Conservation (phyloP, 2,113 vertebrate species). For the Sphyrna mokarran region DNA sequence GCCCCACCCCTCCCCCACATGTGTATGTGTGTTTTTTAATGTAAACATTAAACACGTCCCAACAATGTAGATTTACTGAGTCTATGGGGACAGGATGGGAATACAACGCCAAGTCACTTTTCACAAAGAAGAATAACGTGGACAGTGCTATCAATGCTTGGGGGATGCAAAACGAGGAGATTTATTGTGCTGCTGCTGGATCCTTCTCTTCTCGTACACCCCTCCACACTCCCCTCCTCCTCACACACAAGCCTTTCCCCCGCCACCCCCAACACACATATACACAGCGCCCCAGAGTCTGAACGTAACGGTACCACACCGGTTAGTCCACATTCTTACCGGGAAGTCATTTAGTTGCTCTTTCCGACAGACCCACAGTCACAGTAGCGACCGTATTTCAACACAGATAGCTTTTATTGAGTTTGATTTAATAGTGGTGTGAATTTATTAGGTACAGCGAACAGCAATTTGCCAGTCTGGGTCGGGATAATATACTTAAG, state of each 20-base stretch:
- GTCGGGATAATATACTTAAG: slow-evolving; percentile 26
- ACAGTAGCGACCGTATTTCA: not conserved
- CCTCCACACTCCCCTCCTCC: too few species aligned
- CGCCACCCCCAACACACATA: too few species aligned
- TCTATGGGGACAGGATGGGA: not conserved
- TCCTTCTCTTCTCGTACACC: too few species aligned
- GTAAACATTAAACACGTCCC: not conserved
- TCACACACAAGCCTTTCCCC: too few species aligned
- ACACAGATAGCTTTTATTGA: not conserved
- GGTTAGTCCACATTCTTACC: not conserved
- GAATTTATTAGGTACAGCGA: slow-evolving; percentile 16
- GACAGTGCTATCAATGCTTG: too few species aligned
- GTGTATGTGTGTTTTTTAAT: not conserved
- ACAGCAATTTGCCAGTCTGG: slow-evolving; percentile 15
- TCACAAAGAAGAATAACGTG: not conserved
- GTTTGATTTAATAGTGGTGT: slow-evolving; percentile 24
- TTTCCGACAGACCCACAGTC: not conserved
- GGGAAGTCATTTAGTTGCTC: not conserved
- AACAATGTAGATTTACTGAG: not conserved
- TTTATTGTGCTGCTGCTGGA: not conserved
- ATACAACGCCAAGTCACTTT: not conserved
- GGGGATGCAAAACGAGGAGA: too few species aligned
- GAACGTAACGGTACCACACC: too few species aligned
- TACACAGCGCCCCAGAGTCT: not conserved
- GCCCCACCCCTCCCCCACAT: not conserved